Conservation (phyloP, 2,113 vertebrate species). For the Prionailurus viverrinus region DNA sequence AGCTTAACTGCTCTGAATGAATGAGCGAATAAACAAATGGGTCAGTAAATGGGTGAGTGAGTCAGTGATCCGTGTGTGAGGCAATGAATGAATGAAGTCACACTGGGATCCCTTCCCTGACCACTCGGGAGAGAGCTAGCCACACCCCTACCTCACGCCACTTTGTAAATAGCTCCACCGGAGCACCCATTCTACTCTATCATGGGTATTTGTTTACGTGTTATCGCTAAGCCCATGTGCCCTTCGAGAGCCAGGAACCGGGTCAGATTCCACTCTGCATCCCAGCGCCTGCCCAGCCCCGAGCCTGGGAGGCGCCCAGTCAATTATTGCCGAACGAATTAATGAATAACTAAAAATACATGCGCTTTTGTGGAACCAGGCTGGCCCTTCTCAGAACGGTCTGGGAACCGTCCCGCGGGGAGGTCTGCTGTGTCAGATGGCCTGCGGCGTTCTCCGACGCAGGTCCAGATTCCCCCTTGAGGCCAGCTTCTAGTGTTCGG, state of each 20-base stretch:
- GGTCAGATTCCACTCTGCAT: not conserved
- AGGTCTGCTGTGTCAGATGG: not conserved
- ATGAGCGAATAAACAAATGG: not conserved
- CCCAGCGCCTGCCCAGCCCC: not conserved
- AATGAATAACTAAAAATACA: slow-evolving; percentile 34
- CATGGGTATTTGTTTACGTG: not conserved
- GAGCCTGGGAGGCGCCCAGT: not conserved
- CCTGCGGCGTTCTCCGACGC: not conserved
- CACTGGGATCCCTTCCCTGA: not conserved
- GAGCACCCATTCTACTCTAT: not conserved
- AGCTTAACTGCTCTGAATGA: not conserved
- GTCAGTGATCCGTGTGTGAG: not conserved
- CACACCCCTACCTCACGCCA: not conserved
- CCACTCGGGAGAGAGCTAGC: not conserved
- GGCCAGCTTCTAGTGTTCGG: not conserved
- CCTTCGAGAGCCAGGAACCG: not conserved
- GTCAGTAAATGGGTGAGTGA: not conserved
- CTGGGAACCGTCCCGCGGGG: not conserved
- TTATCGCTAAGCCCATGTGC: not conserved
- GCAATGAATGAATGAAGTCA: not conserved
- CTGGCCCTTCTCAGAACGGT: not conserved
- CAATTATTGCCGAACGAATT: slow-evolving; percentile 32
- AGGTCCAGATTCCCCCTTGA: not conserved
- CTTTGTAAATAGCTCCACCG: not conserved
- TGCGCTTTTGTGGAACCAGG: slow-evolving; percentile 1